Evolutionary conservation across 2,888 invertebrate genomes (phyloP).

Genomic region (Mimumesa dahlbomi): DNA sequence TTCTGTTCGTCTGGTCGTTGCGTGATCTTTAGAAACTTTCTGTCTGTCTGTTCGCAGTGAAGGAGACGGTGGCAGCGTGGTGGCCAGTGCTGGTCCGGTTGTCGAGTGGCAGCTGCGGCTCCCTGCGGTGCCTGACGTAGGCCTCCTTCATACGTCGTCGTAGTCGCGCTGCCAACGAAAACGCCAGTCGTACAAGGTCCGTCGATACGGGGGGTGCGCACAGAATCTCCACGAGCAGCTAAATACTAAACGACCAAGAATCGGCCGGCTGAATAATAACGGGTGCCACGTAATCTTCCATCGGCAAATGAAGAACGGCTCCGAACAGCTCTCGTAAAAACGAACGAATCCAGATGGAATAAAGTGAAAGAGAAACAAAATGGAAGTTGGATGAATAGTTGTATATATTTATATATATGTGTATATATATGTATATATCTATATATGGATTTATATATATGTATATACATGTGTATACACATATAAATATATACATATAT

Average conservation of each 20-base stretch:
- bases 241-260: constrained; percentile 35
- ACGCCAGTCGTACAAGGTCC: constrained; percentile 48
- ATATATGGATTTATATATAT: too few relatives aligned
- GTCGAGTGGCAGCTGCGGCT: constrained; percentile 72
- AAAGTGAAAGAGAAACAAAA: constrained; percentile 18
- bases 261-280: constrained; percentile 21
- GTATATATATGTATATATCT: too few relatives aligned
- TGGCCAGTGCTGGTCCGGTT: constrained; percentile 75
- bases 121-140: constrained; percentile 78
- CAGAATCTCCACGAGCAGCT: constrained; percentile 27
- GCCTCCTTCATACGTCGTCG: constrained; percentile 73
- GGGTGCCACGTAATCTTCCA: constrained; percentile 21
- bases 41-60: constrained; percentile 80
- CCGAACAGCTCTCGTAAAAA: too few relatives aligned
- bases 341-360: constrained; percentile 14
- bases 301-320: constrained; percentile 7
- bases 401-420: too few relatives aligned
- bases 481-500: too few relatives aligned
- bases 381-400: too few relatives aligned
- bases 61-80: constrained; percentile 83
- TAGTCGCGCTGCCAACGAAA: constrained; percentile 50
- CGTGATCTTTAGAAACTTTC: too few relatives aligned
- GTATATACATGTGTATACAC: too few relatives aligned
- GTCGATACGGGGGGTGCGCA: constrained; percentile 63
- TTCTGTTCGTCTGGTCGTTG: too few relatives aligned